A percentile compares a stretch with the other conserved stretches of the same genome.
Conservation (phyloP, 2,797 vertebrate genomes). For the Paramormyrops hopkinsi region DNA sequence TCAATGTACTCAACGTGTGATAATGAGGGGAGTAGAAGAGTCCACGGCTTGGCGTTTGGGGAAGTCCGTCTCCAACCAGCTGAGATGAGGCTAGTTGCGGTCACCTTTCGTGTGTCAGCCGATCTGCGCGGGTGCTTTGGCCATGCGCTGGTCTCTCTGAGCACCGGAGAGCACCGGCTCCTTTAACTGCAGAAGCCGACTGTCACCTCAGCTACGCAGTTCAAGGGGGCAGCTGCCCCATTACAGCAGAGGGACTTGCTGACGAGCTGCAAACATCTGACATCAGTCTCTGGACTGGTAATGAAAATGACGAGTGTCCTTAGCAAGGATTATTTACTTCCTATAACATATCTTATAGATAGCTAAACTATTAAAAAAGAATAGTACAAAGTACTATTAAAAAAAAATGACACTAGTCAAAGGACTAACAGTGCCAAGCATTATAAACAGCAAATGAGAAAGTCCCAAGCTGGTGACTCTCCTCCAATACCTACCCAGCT, state of each 20-base stretch:
- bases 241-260: not conserved
- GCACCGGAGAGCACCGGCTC: not conserved
- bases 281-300: not conserved
- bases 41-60: not conserved
- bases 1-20: not conserved
- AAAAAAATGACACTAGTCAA: not conserved
- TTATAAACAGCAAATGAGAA: not conserved
- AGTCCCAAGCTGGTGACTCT: not conserved
- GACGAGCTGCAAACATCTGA: not conserved
- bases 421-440: not conserved
- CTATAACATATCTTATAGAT: not conserved
- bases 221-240: not conserved
- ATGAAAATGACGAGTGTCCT: not conserved
- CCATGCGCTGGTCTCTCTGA: not conserved
- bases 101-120: not conserved
- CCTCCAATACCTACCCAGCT: not conserved
- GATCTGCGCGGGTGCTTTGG: not conserved
- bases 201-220: not conserved
- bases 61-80: not conserved
- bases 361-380: not conserved
- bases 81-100: not conserved
- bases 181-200: not conserved
- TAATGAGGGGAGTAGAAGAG: not conserved
- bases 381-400: not conserved
- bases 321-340: not conserved